phyloP scores from a whole-genome alignment of 2,888 invertebrate genomes.

The Metellina segmentata region DNA sequence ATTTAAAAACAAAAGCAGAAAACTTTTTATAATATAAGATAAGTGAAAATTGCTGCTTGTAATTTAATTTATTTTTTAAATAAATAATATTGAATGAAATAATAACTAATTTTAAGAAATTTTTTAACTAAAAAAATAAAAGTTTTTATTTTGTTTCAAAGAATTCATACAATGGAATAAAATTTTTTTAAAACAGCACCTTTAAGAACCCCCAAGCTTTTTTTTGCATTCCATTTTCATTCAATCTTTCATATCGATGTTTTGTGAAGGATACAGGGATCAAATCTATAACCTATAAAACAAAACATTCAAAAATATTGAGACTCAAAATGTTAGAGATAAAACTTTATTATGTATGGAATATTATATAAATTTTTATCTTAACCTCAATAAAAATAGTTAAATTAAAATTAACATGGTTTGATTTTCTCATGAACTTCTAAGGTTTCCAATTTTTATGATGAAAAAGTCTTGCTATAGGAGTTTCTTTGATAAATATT shows the following conservation, averaged over 20 bases:
- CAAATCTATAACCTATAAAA: conserved; percentile 82
- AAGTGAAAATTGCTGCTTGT: too few species aligned
- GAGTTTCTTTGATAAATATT: too few species aligned
- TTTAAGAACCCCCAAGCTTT: conserved; percentile 88
- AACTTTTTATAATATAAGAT: too few species aligned
- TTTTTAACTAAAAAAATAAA: not conserved
- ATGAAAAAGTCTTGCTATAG: too few species aligned
- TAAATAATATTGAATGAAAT: too few species aligned
- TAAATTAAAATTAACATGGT: not conserved
- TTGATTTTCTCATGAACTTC: too few species aligned
- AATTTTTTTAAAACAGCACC: conserved; percentile 78
- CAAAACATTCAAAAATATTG: not conserved
- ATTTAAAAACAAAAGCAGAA: too few species aligned
- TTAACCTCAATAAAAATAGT: not conserved
- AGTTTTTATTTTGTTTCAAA: not conserved
- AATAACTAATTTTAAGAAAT: not conserved
- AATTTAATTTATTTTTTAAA: too few species aligned
- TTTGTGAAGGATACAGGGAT: conserved; percentile 81
- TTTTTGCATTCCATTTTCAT: conserved; percentile 84
- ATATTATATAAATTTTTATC: not conserved
- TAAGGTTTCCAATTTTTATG: too few species aligned
- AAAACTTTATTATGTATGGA: not conserved
- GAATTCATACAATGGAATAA: not conserved
- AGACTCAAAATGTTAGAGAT: not conserved
- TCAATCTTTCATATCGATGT: conserved; percentile 78